Conservation (phyloP, 2,888 invertebrate genomes). For the Erpobdella octoculata region DNA sequence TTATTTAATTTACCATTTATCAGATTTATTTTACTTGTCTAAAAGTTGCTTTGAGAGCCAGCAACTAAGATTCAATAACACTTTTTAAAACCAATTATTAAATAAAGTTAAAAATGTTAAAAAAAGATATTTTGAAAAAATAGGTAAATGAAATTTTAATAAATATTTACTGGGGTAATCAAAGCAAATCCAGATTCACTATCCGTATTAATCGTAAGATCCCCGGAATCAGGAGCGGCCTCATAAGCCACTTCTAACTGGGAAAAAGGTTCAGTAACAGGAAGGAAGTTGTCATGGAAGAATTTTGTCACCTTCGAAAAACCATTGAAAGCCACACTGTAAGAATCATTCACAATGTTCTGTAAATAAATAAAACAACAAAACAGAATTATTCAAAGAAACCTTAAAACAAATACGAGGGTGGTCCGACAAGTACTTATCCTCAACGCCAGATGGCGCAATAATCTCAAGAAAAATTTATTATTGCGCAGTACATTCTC, state of each 20-base stretch:
- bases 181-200: slow-evolving; percentile 53
- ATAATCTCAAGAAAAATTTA: no score
- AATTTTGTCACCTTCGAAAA: slow-evolving; percentile 79
- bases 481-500: no score
- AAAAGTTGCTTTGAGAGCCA: no score
- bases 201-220: slow-evolving; percentile 48
- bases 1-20: no score
- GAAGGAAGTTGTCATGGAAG: slow-evolving; percentile 56
- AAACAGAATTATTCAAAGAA: no score
- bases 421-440: no score
- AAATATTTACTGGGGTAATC: slow-evolving; percentile 48
- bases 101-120: background rate
- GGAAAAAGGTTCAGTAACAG: slow-evolving; percentile 41
- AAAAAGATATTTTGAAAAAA: background rate
- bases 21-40: no score
- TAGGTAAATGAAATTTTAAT: background rate
- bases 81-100: no score
- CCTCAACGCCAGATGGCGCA: no score
- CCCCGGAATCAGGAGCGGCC: slow-evolving; percentile 38
- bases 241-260: slow-evolving; percentile 38
- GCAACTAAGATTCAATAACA: no score
- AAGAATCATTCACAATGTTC: slow-evolving; percentile 63
- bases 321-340: slow-evolving; percentile 73
- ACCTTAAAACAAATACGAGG: no score
- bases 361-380: no score